phyloP scores from a whole-genome alignment of 2,113 vertebrate species.

The Sterna hirundo region DNA sequence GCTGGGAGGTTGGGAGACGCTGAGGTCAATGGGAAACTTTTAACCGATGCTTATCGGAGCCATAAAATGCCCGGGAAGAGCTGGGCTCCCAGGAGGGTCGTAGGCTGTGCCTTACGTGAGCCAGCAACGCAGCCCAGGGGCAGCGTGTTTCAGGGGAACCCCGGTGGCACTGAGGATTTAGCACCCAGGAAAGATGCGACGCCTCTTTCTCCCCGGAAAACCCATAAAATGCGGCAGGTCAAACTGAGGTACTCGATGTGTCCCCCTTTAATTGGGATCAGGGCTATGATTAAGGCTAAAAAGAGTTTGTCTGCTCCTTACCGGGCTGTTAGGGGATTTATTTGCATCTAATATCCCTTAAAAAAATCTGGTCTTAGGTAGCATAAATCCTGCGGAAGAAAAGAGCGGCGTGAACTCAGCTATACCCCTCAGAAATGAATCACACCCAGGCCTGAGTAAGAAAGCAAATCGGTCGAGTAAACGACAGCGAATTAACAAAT shows the following conservation, averaged over 20 bases:
- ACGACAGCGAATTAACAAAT: not conserved
- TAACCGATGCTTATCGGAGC: not conserved
- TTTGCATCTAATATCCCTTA: not conserved
- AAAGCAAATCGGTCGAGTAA: not conserved
- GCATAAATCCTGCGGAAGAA: not conserved
- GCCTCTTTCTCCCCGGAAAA: not conserved
- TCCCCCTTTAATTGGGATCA: not conserved
- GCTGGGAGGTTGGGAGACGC: not conserved
- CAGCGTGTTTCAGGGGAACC: not conserved
- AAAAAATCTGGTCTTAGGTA: not conserved
- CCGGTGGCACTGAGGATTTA: not conserved
- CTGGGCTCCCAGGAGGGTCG: not conserved
- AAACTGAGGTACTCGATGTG: not conserved
- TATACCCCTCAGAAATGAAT: not conserved
- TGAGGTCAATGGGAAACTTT: not conserved
- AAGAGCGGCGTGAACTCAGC: not conserved
- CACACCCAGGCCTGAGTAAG: not conserved
- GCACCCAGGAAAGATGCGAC: rapidly evolving
- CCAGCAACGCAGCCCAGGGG: not conserved
- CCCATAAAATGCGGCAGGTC: not conserved
- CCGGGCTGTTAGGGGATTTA: not conserved
- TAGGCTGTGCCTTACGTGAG: not conserved
- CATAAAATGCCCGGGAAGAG: not conserved
- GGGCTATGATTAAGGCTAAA: not conserved
- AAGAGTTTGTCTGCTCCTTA: not conserved